Evolutionary conservation across 2,888 invertebrate genomes (phyloP).

Genomic region (Philereme vetulata): DNA sequence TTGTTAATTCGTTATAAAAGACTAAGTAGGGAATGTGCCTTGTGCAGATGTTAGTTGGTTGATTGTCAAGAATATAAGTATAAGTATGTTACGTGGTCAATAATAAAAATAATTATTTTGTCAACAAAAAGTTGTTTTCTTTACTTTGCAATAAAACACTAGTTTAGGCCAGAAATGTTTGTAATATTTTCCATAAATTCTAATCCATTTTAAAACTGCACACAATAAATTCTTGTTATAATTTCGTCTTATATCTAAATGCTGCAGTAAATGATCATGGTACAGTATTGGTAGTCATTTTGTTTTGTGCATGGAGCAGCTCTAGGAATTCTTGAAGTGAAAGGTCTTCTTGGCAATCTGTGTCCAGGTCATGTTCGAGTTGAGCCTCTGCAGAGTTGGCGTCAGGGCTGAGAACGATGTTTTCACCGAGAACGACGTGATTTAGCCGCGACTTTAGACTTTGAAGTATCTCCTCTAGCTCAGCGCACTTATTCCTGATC

Average conservation of each 20-base stretch:
- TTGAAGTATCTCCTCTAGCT: slow-evolving; percentile 79
- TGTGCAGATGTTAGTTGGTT: no score
- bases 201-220: slow-evolving; percentile 68
- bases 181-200: slow-evolving; percentile 54
- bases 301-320: slow-evolving; percentile 76
- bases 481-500: slow-evolving; percentile 78
- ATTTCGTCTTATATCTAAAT: slow-evolving; percentile 55
- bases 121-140: slow-evolving; percentile 8
- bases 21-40: no score
- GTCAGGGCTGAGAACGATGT: slow-evolving; percentile 78
- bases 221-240: slow-evolving; percentile 70
- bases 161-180: slow-evolving; percentile 52
- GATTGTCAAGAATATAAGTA: no score
- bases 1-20: no score
- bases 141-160: slow-evolving; percentile 37
- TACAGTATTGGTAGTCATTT: slow-evolving; percentile 66
- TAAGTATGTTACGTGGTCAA: no score
- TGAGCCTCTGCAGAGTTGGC: slow-evolving; percentile 78
- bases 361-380: slow-evolving; percentile 78
- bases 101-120: neutral
- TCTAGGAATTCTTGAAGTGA: slow-evolving; percentile 80
- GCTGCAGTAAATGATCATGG: slow-evolving; percentile 56
- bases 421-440: slow-evolving; percentile 78
- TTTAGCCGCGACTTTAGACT: slow-evolving; percentile 78
- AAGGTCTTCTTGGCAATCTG: slow-evolving; percentile 79